phyloP scores from a whole-genome alignment of 2,888 invertebrate genomes.

The Sinohyriopsis cumingii region DNA sequence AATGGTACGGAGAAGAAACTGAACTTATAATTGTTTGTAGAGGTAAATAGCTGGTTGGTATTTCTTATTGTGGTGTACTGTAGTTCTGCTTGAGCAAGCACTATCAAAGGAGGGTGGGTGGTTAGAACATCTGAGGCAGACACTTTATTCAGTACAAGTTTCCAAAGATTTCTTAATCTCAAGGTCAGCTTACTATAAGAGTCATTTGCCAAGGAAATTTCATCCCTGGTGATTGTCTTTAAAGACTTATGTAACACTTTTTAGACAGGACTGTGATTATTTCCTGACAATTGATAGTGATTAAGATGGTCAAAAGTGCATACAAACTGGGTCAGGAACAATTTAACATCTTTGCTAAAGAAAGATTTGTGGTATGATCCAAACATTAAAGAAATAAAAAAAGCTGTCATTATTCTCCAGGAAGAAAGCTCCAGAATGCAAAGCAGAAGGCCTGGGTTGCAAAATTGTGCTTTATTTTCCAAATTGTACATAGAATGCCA shows the following conservation, averaged over 20 bases:
- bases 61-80: no score
- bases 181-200: neutral
- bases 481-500: conserved; percentile 8
- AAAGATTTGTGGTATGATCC: neutral
- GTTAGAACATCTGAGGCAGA: no score
- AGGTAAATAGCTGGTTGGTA: no score
- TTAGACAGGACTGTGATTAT: conserved; percentile 8
- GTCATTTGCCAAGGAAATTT: conserved; percentile 1
- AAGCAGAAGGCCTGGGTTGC: neutral
- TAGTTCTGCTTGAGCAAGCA: no score
- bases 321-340: conserved; percentile 5
- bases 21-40: no score
- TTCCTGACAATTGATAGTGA: conserved; percentile 7
- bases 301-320: conserved; percentile 4
- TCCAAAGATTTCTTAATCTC: no score
- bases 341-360: conserved; percentile 3
- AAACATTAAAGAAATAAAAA: conserved; percentile 5
- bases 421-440: neutral
- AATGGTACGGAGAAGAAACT: no score
- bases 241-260: conserved; percentile 11
- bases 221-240: conserved; percentile 4
- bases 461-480: conserved; percentile 1
- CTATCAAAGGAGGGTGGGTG: no score
- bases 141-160: no score
- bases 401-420: neutral